These are phyloP conservation scores for Aleiodes leptofemur DNA, from an alignment of 2,888 invertebrate genomes.

Conservation along the genomic window DNA sequence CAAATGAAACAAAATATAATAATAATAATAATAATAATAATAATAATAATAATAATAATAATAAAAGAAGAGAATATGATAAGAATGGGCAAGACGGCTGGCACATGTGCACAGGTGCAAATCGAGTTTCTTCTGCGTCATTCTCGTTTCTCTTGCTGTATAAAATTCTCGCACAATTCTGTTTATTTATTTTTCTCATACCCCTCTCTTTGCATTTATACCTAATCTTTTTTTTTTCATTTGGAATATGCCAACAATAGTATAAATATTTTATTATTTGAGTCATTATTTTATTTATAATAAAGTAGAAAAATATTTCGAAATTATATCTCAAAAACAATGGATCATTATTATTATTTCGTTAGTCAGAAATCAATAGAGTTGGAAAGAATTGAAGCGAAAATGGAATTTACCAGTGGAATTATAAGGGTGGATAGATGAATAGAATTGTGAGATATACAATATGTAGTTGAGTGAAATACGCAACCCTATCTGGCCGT, in stretches of 20 bases:
- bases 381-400: slow-evolving; percentile 11
- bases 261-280: slow-evolving; percentile 5
- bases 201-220: background rate
- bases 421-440: slow-evolving; percentile 32
- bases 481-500: slow-evolving; percentile 73
- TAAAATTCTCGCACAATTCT: slow-evolving; percentile 18
- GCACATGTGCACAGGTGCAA: slow-evolving; percentile 44
- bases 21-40: too few relatives aligned
- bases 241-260: slow-evolving; percentile 11
- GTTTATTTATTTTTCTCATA: slow-evolving; percentile 26
- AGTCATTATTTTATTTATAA: background rate
- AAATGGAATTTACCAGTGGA: slow-evolving; percentile 25
- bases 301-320: background rate
- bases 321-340: background rate
- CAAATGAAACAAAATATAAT: background rate
- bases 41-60: too few relatives aligned
- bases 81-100: slow-evolving; percentile 15
- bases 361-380: slow-evolving; percentile 4
- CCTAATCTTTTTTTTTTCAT: background rate
- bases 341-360: background rate
- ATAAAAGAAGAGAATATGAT: background rate
- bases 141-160: background rate
- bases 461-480: slow-evolving; percentile 38
- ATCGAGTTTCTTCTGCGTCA: slow-evolving; percentile 42
- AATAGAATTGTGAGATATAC: slow-evolving; percentile 28